Evolutionary conservation across 2,113 vertebrate species (phyloP).

Genomic region (Chaetorhynchus papuensis): DNA sequence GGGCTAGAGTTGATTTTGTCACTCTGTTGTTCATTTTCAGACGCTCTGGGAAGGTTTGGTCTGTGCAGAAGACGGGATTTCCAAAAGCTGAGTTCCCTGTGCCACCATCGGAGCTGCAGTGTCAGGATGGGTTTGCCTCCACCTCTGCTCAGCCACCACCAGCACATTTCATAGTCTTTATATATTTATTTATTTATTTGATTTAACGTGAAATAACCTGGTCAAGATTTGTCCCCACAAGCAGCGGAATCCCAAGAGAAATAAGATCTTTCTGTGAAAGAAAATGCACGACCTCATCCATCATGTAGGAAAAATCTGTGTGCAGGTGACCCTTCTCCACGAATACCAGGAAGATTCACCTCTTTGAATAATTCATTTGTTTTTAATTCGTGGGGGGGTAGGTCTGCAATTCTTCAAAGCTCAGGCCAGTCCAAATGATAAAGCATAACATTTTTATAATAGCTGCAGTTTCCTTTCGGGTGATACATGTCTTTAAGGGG

Average conservation of each 20-base stretch:
- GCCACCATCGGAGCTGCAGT: neutral
- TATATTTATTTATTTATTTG: neutral
- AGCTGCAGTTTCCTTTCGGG: neutral
- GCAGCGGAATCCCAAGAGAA: neutral
- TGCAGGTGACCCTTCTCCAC: neutral
- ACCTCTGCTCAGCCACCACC: neutral
- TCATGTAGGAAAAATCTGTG: fast-evolving
- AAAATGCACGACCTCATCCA: neutral
- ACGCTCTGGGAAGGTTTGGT: neutral
- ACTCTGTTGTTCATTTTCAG: neutral
- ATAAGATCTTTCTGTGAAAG: neutral
- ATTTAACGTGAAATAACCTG: neutral
- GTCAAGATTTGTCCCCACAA: neutral
- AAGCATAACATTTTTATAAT: neutral
- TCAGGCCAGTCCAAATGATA: neutral
- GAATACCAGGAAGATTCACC: neutral
- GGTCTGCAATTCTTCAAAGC: neutral
- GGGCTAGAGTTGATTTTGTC: neutral
- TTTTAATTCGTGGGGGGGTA: neutral
- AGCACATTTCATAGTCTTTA: too few species aligned
- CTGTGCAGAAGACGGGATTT: fast-evolving
- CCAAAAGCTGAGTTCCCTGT: neutral
- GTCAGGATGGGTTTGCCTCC: neutral
- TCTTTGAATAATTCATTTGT: neutral
- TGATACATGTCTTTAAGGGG: too few species aligned